Percentiles rank a stretch among this genome's conserved stretches.
Conservation (phyloP, 2,888 invertebrate genomes). For the Callyntrura guangdongensis region DNA sequence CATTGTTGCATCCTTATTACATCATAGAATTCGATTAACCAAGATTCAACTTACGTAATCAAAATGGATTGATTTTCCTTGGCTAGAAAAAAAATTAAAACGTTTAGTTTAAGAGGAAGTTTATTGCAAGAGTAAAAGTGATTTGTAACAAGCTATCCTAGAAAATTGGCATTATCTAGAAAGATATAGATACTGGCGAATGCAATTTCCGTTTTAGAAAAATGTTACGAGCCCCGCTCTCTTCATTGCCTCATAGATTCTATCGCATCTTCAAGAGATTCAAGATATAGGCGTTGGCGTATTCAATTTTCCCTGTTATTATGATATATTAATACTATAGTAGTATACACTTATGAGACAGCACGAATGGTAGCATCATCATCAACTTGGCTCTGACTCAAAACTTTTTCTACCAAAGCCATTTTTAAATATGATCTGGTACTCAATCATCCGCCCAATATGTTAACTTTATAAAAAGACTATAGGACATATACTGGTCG, state of each 20-base stretch:
- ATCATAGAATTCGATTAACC: neutral
- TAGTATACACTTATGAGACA: neutral
- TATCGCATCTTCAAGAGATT: neutral
- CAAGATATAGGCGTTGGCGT: constrained; percentile 34
- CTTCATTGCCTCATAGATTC: too few species aligned
- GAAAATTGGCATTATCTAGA: too few species aligned
- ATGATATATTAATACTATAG: constrained; percentile 8
- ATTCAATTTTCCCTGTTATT: neutral
- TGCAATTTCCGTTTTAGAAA: too few species aligned
- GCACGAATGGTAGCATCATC: constrained; percentile 32
- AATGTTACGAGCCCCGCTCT: too few species aligned
- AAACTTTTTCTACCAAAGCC: constrained; percentile 51
- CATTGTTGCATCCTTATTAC: neutral
- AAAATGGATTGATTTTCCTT: constrained; percentile 98
- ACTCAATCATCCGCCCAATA: constrained; percentile 75
- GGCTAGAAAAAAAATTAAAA: constrained; percentile 63
- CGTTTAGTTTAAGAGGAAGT: neutral
- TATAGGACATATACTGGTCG: neutral
- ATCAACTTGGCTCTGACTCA: constrained; percentile 65
- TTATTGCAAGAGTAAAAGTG: neutral
- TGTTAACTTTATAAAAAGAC: constrained; percentile 40
- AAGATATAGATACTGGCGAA: too few species aligned
- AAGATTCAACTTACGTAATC: constrained; percentile 94
- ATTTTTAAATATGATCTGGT: constrained; percentile 78
- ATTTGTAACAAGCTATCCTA: too few species aligned